A percentile compares a stretch with the other conserved stretches of the same genome.
Conservation (phyloP, 2,888 invertebrate species). For the Erebia epiphron region DNA sequence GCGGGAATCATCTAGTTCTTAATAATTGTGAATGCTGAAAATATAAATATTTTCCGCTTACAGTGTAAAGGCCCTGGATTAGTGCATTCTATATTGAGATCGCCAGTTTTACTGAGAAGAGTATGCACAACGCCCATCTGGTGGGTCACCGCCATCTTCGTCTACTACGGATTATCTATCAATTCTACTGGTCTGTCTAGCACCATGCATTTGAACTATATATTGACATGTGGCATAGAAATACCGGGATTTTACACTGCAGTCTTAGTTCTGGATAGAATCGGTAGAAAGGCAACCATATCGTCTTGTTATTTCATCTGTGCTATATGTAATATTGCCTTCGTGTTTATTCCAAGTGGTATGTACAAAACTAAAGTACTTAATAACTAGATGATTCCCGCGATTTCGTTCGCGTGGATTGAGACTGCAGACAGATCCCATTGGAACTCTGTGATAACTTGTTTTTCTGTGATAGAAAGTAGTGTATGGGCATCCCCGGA, state of each 20-base stretch:
- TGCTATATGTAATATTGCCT: constrained; percentile 39
- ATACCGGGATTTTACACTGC: constrained; percentile 85
- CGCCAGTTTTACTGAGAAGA: constrained; percentile 75
- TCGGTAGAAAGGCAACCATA: constrained; percentile 59
- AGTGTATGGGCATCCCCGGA: too few species aligned
- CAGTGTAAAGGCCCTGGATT: constrained; percentile 36
- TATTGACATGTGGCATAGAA: constrained; percentile 82
- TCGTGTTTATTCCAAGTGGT: constrained; percentile 42
- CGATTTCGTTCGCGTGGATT: too few species aligned
- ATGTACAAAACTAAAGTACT: constrained; percentile 39
- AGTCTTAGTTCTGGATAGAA: constrained; percentile 78
- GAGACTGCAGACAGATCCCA: too few species aligned
- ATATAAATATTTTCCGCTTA: not conserved
- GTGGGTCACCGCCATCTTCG: constrained; percentile 86
- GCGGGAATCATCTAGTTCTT: too few species aligned
- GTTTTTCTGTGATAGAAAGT: too few species aligned
- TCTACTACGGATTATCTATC: constrained; percentile 86
- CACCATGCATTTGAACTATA: constrained; percentile 85
- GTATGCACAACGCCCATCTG: constrained; percentile 82
- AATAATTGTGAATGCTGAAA: too few species aligned
- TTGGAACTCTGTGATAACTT: too few species aligned
- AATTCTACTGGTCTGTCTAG: constrained; percentile 86
- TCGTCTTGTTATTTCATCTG: constrained; percentile 42
- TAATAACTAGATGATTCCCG: not conserved
- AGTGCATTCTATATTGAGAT: constrained; percentile 68